Percentiles rank a stretch among this genome's conserved stretches.
These are phyloP conservation scores for Hypomecis atomaria DNA, from an alignment of 2,888 invertebrate species.

Conservation along the genomic window DNA sequence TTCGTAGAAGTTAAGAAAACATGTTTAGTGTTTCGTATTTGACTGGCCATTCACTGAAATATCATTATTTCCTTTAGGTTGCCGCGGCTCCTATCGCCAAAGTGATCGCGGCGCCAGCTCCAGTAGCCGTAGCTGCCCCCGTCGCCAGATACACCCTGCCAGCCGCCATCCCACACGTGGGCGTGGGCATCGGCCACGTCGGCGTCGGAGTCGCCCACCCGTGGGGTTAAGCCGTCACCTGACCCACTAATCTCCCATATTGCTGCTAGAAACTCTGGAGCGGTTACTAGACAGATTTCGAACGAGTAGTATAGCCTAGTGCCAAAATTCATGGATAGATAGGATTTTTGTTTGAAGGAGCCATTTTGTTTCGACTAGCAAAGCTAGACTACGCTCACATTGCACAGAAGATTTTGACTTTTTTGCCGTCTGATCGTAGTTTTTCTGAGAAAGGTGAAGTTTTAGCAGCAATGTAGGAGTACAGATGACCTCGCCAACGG, in stretches of 20 bases:
- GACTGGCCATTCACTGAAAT: background rate
- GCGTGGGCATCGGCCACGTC: constrained; percentile 50
- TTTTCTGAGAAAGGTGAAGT: constrained; percentile 45
- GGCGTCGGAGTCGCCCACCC: constrained; percentile 69
- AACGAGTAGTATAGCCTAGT: constrained; percentile 20
- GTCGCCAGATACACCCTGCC: constrained; percentile 60
- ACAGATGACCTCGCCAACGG: constrained; percentile 58
- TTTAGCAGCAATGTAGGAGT: constrained; percentile 57
- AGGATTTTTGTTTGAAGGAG: constrained; percentile 18
- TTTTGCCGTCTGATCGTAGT: constrained; percentile 54
- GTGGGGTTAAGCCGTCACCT: constrained; percentile 65
- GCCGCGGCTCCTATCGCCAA: constrained; percentile 38
- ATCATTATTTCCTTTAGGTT: constrained; percentile 2
- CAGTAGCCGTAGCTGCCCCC: constrained; percentile 68
- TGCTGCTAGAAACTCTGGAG: constrained; percentile 46
- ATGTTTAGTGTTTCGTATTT: background rate
- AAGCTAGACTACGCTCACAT: constrained; percentile 50
- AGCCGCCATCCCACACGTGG: constrained; percentile 38
- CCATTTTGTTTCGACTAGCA: constrained; percentile 33
- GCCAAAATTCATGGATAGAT: constrained; percentile 25
- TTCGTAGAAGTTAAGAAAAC: background rate
- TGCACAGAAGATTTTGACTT: constrained; percentile 46
- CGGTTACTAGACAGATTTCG: constrained; percentile 28
- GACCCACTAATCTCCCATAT: constrained; percentile 43
- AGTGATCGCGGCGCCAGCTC: constrained; percentile 66